A percentile compares a stretch with the other conserved stretches of the same genome.
phyloP scores from a whole-genome alignment of 2,888 invertebrate species.

The Leptinotarsa tumamoca region DNA sequence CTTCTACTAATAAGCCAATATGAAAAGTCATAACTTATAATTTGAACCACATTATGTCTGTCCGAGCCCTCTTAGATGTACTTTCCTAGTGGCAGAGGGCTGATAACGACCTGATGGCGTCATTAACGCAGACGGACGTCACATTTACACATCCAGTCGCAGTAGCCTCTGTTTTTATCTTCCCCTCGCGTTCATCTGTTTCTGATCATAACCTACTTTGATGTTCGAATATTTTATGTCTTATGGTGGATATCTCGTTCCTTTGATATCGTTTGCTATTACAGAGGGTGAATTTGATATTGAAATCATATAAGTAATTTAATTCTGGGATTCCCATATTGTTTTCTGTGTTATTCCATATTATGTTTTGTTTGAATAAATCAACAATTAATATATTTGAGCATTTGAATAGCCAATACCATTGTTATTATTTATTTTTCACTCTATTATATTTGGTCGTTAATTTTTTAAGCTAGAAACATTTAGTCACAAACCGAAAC shows the following conservation, averaged over 20 bases:
- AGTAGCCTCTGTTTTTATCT: constrained; percentile 19
- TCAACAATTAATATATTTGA: too few species aligned
- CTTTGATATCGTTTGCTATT: constrained; percentile 9
- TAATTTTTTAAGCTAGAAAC: too few species aligned
- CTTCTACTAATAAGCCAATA: constrained; percentile 59
- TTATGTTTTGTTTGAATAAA: too few species aligned
- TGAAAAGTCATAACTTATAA: constrained; percentile 63
- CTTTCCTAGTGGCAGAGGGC: constrained; percentile 56
- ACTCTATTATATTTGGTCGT: too few species aligned
- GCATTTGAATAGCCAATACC: too few species aligned
- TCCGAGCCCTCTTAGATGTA: constrained; percentile 57
- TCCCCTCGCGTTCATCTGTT: constrained; percentile 35
- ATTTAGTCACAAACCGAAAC: too few species aligned
- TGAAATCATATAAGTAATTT: constrained; percentile 7
- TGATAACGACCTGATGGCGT: constrained; percentile 51
- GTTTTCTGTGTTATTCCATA: background rate
- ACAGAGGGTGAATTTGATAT: constrained; percentile 18
- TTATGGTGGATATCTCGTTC: constrained; percentile 19
- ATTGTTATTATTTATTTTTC: too few species aligned
- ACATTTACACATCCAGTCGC: constrained; percentile 42
- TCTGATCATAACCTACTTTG: constrained; percentile 38
- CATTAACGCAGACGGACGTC: constrained; percentile 48
- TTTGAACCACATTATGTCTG: constrained; percentile 60
- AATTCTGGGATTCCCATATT: background rate
- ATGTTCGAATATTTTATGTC: constrained; percentile 38